Evolutionary conservation across 2,888 invertebrate species (phyloP).

Genomic region (Bugulina stolonifera): DNA sequence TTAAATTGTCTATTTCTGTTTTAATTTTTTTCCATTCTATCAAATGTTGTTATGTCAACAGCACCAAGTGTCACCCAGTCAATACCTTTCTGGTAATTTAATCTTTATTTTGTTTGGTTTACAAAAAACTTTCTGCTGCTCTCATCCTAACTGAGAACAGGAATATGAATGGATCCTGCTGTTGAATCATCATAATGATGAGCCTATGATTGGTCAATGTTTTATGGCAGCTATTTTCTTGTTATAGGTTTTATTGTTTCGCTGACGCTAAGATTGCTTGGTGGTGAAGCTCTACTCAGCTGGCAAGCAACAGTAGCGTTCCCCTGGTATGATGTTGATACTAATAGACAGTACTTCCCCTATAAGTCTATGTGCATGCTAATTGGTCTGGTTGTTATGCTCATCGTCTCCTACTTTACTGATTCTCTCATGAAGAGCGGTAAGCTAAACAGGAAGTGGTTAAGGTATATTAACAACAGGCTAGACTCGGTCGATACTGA

Average conservation of each 20-base stretch:
- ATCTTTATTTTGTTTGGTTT: too few species aligned
- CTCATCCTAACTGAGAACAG: too few species aligned
- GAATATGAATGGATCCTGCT: too few species aligned
- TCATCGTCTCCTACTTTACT: conserved; percentile 43
- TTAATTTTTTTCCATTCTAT: too few species aligned
- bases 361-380: conserved; percentile 93
- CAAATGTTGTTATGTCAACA: too few species aligned
- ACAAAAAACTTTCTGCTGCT: too few species aligned
- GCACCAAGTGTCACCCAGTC: too few species aligned
- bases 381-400: conserved; percentile 52
- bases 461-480: not conserved
- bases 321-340: conserved; percentile 41
- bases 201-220: too few species aligned
- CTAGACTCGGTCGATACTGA: not conserved
- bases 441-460: not conserved
- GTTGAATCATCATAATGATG: too few species aligned
- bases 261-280: conserved; percentile 68
- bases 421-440: conserved; percentile 55
- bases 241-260: conserved; percentile 63
- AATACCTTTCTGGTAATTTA: too few species aligned
- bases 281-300: conserved; percentile 78
- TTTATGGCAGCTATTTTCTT: too few species aligned
- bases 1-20: too few species aligned
- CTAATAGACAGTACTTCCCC: conserved; percentile 73
- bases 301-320: not conserved